Evolutionary conservation across 2,888 invertebrate genomes (phyloP).

Genomic region (Celastrina argiolus): DNA sequence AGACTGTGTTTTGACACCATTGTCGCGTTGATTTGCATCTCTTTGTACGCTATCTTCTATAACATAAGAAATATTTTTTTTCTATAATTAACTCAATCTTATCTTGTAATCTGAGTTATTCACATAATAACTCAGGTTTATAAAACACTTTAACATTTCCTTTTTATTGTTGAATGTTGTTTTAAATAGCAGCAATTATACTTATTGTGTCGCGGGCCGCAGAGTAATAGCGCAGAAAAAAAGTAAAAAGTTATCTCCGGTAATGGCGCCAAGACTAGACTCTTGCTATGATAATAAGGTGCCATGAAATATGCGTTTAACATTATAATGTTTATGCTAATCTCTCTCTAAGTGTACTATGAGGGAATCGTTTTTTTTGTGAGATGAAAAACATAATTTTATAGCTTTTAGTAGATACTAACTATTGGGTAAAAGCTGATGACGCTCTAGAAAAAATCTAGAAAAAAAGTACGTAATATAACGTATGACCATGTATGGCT

Average conservation of each 20-base stretch:
- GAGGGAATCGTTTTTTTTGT: too few relatives aligned
- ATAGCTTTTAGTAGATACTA: too few relatives aligned
- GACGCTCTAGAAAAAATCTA: too few relatives aligned
- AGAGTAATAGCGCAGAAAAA: conserved; percentile 14
- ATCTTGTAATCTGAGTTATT: not conserved
- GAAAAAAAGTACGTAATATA: too few relatives aligned
- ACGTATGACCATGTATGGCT: too few relatives aligned
- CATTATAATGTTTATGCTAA: conserved; percentile 10
- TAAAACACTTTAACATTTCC: not conserved
- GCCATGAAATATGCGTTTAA: conserved; percentile 30
- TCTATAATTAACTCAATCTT: not conserved
- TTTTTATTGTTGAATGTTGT: conserved; percentile 9
- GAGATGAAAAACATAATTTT: too few relatives aligned
- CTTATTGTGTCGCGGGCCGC: not conserved
- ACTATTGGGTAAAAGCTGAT: too few relatives aligned
- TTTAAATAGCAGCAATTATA: conserved; percentile 15
- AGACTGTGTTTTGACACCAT: too few relatives aligned
- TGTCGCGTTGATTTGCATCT: too few relatives aligned
- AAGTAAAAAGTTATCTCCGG: conserved; percentile 6
- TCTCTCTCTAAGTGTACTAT: not conserved
- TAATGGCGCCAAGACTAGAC: conserved; percentile 22
- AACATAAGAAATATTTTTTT: not conserved
- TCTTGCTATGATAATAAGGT: conserved; percentile 37
- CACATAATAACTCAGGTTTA: not conserved
- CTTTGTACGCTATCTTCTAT: too few relatives aligned